These are phyloP conservation scores for Tribolium castaneum DNA, from an alignment of 1,140 invertebrate species.

Conservation along the genomic window DNA sequence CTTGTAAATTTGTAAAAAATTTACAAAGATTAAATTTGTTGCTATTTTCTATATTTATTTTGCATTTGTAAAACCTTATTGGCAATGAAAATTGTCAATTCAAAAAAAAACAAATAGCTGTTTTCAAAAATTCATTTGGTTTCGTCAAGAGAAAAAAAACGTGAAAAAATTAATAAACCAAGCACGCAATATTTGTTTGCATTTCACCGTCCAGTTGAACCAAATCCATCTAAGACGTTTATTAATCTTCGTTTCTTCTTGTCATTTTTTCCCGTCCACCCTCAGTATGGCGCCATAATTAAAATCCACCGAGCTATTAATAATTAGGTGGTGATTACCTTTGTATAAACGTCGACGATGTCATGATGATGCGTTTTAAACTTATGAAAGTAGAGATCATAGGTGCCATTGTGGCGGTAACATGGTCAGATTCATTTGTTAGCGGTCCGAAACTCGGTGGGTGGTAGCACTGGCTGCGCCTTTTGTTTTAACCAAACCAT, in stretches of 20 bases:
- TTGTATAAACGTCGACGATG: conserved; percentile 1
- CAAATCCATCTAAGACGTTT: background rate
- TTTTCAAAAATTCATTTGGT: too few relatives aligned
- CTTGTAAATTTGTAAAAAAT: too few relatives aligned
- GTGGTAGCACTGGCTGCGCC: conserved; percentile 36
- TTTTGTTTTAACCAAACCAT: conserved; percentile 32
- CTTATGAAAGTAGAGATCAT: conserved; percentile 31
- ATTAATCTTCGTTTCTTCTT: background rate
- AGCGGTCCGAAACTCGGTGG: conserved; percentile 29
- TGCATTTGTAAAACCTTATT: too few relatives aligned
- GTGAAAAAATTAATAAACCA: too few relatives aligned
- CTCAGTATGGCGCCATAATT: conserved; percentile 2
- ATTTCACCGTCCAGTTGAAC: background rate
- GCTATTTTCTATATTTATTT: too few relatives aligned
- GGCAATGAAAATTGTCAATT: too few relatives aligned
- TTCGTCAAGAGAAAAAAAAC: too few relatives aligned
- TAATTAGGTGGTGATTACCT: conserved; percentile 32
- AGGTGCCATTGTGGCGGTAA: conserved; percentile 40
- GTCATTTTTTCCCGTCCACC: background rate
- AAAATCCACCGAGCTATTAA: conserved; percentile 4
- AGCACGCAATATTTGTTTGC: too few relatives aligned
- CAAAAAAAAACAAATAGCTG: too few relatives aligned
- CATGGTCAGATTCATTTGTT: conserved; percentile 35
- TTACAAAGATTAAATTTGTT: too few relatives aligned
- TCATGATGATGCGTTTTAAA: conserved; percentile 35